Base-by-base conservation (phyloP, 2,113 vertebrate genomes). In the Atractosteus spatula region DNA sequence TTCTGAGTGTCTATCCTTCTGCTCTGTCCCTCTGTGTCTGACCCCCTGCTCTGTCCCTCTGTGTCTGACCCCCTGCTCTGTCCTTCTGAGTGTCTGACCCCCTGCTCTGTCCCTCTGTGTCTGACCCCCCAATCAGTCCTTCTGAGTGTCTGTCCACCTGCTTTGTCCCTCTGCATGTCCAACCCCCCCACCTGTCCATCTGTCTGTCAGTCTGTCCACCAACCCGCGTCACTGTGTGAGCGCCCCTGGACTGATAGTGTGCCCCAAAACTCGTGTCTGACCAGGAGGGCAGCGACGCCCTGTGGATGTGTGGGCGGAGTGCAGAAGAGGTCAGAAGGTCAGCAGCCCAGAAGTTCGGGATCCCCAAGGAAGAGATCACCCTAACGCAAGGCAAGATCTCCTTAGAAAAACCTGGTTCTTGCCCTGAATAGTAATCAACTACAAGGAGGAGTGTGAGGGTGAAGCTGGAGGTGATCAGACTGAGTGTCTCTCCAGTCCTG, bases 261-360 rank as follows among this genome's bases (percentile, higher is more conserved):
- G 17, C 17, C 17, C 17, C 17, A 29, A 29, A 29, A 5, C 65
- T 66, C 13, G 6, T 66, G 12, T 43, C 66, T 7, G 7, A 59
- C 13, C 56, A 91, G 89, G 89, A 83, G 11, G 56, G 72, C 5
- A 41, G 13, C 7, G 73, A 82, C 62, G 82, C 70, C 61, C 76
- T 57, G 3, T 96, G 95, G 95, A 92, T 95, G 16, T 94, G 92
- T 14, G 95, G 90, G 29, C 76, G 83, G 51, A 91, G 78, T 0
- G 89, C 94, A 74, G 77, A 87, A 0, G 94, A 97, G 80, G 95
- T 95, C 67, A 84, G 91, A 64, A 80, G 79, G 4, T 82, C 79
- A 71, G 95, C 95, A 2, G 84, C 92, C 3, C 71, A 74, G 2
- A 86, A 87, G 72, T 91, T 89, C 3, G 89, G 92, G 78, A 82